Conservation (phyloP, 2,888 invertebrate genomes). For the Luperina nickerlii region DNA sequence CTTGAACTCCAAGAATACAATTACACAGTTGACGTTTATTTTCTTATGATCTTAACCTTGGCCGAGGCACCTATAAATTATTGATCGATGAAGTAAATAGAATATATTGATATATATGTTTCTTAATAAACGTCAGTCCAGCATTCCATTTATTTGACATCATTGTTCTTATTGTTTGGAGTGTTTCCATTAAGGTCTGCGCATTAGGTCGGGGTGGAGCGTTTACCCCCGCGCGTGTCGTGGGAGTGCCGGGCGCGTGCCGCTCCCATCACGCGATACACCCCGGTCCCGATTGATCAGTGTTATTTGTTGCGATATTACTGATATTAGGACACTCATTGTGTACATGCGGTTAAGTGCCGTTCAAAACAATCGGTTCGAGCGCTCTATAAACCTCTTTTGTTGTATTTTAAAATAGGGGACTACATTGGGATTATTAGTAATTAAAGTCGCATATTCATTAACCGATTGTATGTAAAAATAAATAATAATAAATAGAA, state of each 20-base stretch:
- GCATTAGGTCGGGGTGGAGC: conserved; percentile 73
- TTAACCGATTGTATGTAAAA: neutral
- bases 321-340: conserved; percentile 78
- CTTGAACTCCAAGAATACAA: conserved; percentile 30
- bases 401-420: neutral
- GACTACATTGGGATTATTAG: neutral
- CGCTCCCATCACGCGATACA: conserved; percentile 89
- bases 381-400: conserved; percentile 56
- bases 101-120: conserved; percentile 32
- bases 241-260: conserved; percentile 90
- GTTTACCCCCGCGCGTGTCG: conserved; percentile 83
- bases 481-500: too few species aligned
- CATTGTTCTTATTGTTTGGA: conserved; percentile 63
- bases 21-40: conserved; percentile 12
- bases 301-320: conserved; percentile 81
- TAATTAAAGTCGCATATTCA: conserved; percentile 14
- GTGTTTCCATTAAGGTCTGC: conserved; percentile 73
- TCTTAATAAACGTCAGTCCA: conserved; percentile 43
- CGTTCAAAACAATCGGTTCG: conserved; percentile 73
- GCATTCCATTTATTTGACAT: conserved; percentile 60
- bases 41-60: conserved; percentile 29
- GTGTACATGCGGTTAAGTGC: conserved; percentile 78
- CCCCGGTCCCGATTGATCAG: conserved; percentile 77
- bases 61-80: conserved; percentile 25
- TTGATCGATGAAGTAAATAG: conserved; percentile 27